A percentile compares a stretch with the other conserved stretches of the same genome.
Evolutionary conservation across 2,888 invertebrate genomes (phyloP).

Genomic region (Nomada flava): DNA sequence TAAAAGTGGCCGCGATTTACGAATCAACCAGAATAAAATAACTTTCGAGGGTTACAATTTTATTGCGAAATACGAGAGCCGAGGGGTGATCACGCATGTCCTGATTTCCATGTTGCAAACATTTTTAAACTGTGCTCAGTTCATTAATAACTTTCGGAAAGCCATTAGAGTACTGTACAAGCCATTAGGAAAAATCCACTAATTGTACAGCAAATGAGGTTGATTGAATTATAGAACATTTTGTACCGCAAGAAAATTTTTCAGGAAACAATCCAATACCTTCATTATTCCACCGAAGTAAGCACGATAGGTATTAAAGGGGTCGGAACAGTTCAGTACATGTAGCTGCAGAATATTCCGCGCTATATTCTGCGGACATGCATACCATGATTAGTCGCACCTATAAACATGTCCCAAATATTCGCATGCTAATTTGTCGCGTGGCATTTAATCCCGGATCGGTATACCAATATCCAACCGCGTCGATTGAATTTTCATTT

Average conservation of each 20-base stretch:
- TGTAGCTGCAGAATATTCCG: neutral
- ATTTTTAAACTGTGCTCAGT: neutral
- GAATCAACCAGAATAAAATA: constrained; percentile 5
- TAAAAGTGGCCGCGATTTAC: neutral
- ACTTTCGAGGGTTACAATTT: constrained; percentile 16
- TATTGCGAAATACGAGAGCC: neutral
- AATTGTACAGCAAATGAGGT: too few species aligned
- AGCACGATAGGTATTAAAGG: too few species aligned
- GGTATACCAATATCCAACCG: constrained; percentile 6
- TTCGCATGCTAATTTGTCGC: constrained; percentile 7
- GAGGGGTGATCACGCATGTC: neutral
- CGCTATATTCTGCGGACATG: neutral
- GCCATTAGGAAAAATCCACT: neutral
- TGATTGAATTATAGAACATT: too few species aligned
- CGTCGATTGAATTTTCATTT: neutral
- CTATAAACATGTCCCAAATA: neutral
- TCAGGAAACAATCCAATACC: too few species aligned
- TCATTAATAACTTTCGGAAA: constrained; percentile 3
- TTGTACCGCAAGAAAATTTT: too few species aligned
- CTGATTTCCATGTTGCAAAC: neutral
- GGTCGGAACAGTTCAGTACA: neutral
- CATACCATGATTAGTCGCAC: neutral
- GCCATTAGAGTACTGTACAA: too few species aligned
- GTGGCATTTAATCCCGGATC: neutral
- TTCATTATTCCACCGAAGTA: too few species aligned